A percentile compares a stretch with the other conserved stretches of the same genome.
Conservation (phyloP, 2,888 invertebrate species). For the Spicauda simplicius region DNA sequence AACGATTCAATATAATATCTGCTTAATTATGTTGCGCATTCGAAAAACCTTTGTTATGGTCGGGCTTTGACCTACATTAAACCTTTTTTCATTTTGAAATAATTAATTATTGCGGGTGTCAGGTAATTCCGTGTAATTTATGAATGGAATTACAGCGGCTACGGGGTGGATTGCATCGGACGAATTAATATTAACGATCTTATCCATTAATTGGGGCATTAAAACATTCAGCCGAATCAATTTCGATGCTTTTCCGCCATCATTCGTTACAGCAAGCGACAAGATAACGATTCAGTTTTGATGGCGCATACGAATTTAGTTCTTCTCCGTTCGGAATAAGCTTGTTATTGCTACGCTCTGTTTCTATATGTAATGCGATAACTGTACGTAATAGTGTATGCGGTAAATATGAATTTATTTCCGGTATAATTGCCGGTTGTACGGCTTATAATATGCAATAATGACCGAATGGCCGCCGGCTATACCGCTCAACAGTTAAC, state of each 20-base stretch:
- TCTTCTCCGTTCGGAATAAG: constrained; percentile 27
- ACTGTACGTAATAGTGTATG: constrained; percentile 21
- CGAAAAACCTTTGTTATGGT: constrained; percentile 21
- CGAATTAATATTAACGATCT: constrained; percentile 54
- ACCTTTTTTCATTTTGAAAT: constrained; percentile 39
- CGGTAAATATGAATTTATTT: constrained; percentile 46
- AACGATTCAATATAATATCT: constrained; percentile 25
- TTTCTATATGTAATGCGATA: constrained; percentile 30
- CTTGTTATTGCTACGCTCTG: constrained; percentile 12
- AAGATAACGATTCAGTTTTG: constrained; percentile 26
- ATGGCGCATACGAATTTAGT: constrained; percentile 11
- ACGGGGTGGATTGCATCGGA: constrained; percentile 46
- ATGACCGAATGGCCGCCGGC: constrained; percentile 42
- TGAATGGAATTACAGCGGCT: constrained; percentile 46
- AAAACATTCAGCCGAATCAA: constrained; percentile 47
- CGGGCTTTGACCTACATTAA: constrained; percentile 26
- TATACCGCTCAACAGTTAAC: constrained; percentile 41
- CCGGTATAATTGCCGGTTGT: constrained; percentile 44
- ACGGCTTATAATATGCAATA: constrained; percentile 45
- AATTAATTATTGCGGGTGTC: constrained; percentile 49
- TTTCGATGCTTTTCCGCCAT: constrained; percentile 37
- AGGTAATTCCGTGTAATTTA: constrained; percentile 49
- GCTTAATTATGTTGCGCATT: constrained; percentile 22
- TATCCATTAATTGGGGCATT: constrained; percentile 59
- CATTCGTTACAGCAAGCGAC: constrained; percentile 36